Evolutionary conservation across 92 coral and sea anemone species (phyloP).

Genomic region (Siderastrea siderea): DNA sequence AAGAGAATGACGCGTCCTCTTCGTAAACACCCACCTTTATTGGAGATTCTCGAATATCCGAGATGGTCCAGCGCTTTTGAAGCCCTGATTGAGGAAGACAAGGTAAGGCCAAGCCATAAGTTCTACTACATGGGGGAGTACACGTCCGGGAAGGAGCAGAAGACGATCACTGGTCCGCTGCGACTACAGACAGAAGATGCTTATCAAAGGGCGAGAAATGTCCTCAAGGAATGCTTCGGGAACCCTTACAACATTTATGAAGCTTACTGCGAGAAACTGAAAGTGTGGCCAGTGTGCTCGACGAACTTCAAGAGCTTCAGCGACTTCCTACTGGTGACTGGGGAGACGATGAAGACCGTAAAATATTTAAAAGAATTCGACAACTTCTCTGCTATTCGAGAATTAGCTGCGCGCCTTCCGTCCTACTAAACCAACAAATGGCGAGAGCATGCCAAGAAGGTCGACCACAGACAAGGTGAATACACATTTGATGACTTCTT

Average conservation of each 20-base stretch:
- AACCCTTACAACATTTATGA: constrained; percentile 76
- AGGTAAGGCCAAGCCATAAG: constrained; percentile 50
- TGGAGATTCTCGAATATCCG: constrained; percentile 67
- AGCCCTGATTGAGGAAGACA: constrained; percentile 63
- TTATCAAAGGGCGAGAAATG: constrained; percentile 69
- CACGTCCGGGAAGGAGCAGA: constrained; percentile 36
- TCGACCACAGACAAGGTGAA: constrained; percentile 62
- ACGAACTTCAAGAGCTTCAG: constrained; percentile 65
- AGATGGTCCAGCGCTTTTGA: constrained; percentile 68
- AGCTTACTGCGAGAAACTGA: constrained; percentile 57
- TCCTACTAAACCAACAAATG: constrained; percentile 64
- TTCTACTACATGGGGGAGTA: constrained; percentile 74
- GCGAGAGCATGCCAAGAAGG: constrained; percentile 74
- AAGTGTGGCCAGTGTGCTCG: constrained; percentile 70
- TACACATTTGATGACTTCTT: constrained; percentile 76
- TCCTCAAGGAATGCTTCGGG: constrained; percentile 75
- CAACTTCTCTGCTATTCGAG: constrained; percentile 65
- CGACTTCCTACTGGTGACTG: constrained; percentile 76
- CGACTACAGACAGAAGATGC: constrained; percentile 81
- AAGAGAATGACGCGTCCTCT: no score
- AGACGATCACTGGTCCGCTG: constrained; percentile 50
- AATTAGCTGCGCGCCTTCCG: constrained; percentile 69
- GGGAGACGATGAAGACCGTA: constrained; percentile 83
- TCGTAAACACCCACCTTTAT: no score
- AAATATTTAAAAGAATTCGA: constrained; percentile 79